These are phyloP conservation scores for Ostrea denselamellosa DNA, from an alignment of 1,140 invertebrate genomes.

Conservation along the genomic window DNA sequence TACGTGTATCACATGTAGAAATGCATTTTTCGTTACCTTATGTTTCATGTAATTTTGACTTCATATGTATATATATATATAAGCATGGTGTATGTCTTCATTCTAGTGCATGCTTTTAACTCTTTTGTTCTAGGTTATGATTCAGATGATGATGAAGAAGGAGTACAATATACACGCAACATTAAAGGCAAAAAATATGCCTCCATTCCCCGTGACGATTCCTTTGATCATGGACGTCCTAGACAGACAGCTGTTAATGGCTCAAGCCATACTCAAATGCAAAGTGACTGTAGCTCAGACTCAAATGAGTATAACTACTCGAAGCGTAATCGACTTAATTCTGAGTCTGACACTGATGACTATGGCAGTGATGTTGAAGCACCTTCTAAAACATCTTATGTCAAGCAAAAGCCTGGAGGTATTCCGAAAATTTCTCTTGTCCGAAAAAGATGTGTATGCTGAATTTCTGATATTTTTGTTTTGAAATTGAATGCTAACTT, in stretches of 20 bases:
- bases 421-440: conserved; percentile 6
- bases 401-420: conserved; percentile 57
- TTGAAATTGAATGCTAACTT: neutral
- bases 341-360: conserved; percentile 64
- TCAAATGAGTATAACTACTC: conserved; percentile 47
- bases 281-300: conserved; percentile 45
- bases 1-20: conserved; percentile 12
- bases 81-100: conserved; percentile 46
- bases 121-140: conserved; percentile 77
- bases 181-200: conserved; percentile 77
- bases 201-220: conserved; percentile 73
- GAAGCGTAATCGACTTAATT: conserved; percentile 40
- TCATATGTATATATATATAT: conserved; percentile 16
- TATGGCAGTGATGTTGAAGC: conserved; percentile 70
- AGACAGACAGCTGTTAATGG: conserved; percentile 48
- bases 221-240: conserved; percentile 62
- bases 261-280: conserved; percentile 45
- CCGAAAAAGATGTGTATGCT: neutral
- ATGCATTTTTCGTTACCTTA: conserved; percentile 20
- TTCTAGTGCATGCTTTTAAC: conserved; percentile 65
- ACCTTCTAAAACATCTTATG: conserved; percentile 64
- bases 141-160: conserved; percentile 76
- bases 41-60: conserved; percentile 28
- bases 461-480: neutral
- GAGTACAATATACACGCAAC: conserved; percentile 69